Percentiles rank a stretch among this genome's conserved stretches.
Evolutionary conservation across 2,888 invertebrate genomes (phyloP).

Genomic region (Idaea biselata): DNA sequence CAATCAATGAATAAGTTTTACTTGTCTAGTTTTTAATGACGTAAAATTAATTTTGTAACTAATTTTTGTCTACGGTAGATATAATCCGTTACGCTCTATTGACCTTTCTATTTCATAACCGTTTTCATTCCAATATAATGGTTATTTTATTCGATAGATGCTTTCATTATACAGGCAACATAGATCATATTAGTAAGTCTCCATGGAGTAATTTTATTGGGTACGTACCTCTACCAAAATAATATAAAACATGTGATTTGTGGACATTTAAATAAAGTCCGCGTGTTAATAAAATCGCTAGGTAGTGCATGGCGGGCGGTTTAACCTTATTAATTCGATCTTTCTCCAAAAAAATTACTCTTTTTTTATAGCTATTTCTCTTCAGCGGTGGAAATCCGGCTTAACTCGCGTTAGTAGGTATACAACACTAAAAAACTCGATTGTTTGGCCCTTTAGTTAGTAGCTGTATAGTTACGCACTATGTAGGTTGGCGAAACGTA

Average conservation of each 20-base stretch:
- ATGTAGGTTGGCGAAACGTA: background rate
- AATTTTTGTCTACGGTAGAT: conserved; percentile 29
- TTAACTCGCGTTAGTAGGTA: background rate
- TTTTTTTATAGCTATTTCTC: no score
- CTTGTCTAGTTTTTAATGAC: conserved; percentile 1
- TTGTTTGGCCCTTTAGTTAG: background rate
- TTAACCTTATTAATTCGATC: no score
- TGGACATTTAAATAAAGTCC: background rate
- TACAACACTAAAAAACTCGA: background rate
- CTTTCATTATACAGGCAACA: conserved; percentile 10
- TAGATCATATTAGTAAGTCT: background rate
- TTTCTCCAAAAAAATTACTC: no score
- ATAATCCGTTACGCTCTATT: conserved; percentile 33
- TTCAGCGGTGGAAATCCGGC: no score
- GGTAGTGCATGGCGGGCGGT: no score
- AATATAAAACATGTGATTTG: background rate
- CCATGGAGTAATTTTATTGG: background rate
- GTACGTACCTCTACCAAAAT: background rate
- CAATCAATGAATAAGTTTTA: background rate
- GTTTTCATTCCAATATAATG: conserved; percentile 25
- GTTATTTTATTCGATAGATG: conserved; percentile 14
- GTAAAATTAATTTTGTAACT: conserved; percentile 27
- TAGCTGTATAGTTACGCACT: background rate
- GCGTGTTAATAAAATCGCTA: background rate
- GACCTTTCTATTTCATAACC: conserved; percentile 40